Conservation (phyloP, 2,797 vertebrate genomes). For the Garrulus glandarius region DNA sequence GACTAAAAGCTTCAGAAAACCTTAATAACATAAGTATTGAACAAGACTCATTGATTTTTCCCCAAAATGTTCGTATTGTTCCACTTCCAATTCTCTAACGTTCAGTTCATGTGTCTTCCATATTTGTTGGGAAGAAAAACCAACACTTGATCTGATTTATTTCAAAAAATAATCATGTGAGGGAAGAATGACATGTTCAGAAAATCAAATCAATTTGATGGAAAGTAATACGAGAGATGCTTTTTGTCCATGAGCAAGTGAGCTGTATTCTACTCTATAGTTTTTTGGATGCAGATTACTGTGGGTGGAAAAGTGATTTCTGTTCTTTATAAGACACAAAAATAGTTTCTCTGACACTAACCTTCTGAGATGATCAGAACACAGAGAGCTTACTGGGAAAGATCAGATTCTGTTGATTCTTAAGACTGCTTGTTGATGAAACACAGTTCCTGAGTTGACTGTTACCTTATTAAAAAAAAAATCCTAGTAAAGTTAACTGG, state of each 20-base stretch:
- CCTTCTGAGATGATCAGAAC: background rate
- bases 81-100: background rate
- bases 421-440: background rate
- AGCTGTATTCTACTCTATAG: background rate
- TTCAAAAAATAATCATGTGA: background rate
- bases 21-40: background rate
- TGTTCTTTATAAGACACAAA: background rate
- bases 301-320: background rate
- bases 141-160: background rate
- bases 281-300: background rate
- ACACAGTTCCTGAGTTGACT: background rate
- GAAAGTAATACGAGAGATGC: background rate
- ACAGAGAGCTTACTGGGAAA: background rate
- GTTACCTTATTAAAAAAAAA: background rate
- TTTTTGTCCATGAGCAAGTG: background rate
- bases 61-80: background rate
- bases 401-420: background rate
- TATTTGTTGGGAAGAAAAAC: background rate
- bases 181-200: background rate
- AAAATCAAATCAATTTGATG: background rate
- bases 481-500: background rate
- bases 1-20: background rate
- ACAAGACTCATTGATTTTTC: background rate
- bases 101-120: background rate
- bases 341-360: background rate